Evolutionary conservation across 2,888 invertebrate genomes (phyloP), one percentile per base, ranked within the genome.

Genomic region (Brachypalpus laphriformis): DNA sequence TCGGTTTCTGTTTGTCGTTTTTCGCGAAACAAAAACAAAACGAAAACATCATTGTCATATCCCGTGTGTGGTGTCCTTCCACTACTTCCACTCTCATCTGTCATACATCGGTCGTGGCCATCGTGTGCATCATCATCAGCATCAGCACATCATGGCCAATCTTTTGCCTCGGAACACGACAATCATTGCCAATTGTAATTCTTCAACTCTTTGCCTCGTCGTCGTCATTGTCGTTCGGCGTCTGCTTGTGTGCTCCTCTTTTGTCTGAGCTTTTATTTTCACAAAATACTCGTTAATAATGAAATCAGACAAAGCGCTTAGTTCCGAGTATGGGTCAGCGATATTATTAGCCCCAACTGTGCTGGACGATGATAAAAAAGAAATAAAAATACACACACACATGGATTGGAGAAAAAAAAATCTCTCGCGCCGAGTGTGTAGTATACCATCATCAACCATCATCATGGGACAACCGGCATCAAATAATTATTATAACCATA

Each of bases 401-500:
- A 76, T 5, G 49, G 40, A 16, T 4, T 40, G 3, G n/a, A 3
- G 28, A 8, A 54, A 11, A 34, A 34, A 34, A 9, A 34, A 37
- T 57, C 40, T 49, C 9, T 25, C 54, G 42, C 56, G 37, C 49
- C 25, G 14, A 56, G 28, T 42, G 42, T 42, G 18, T 18, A 11
- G 45, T 5, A 56, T 57, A 61, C 54, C 54, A 72, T 75, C 74
- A 81, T 51, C 45, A 68, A 20, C 71, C 47, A 22, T 71, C 40
- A 9, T 40, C 66, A 20, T 59, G 80, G 71, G 75, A 75, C 85
- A 72, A 76, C 47, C 63, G 85, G 70, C 81, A 85, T 85, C 80
- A 85, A 81, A 85, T 85, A 81, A 85, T 85, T 85, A 85, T 71
- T 85, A 85, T 71, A 81, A 71, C 85, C 85, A 75, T 71, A 85